Base-by-base conservation (phyloP, 2,797 vertebrate species). In the Danio albolineatus region DNA sequence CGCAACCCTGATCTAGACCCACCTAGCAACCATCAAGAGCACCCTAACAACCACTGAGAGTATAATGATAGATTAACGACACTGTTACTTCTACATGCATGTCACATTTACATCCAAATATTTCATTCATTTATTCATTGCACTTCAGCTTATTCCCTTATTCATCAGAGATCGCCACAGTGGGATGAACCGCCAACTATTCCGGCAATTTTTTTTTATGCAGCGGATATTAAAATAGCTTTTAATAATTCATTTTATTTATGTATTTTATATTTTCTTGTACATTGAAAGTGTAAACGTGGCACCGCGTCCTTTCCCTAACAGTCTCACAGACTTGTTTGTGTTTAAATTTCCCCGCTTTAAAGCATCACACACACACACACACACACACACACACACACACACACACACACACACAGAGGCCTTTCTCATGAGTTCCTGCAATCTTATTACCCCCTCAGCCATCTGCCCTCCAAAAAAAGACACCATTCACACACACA, bases 271-370 rank as follows among this genome's bases (percentile, higher is more conserved):
- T 28, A 28, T 3, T 28, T 28, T 28, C 28, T 28, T 28, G 28
- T 28, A 28, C 28, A 28, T 28, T 28, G 1, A 28, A 28, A 28
- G 3, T 28, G 28, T 28, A 28, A 28, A 3, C 28, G 1, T 3
- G 28, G 28, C 28, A 28, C 28, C 28, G 28, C 1, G 3, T 28
- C 28, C 28, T 28, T n/a, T 28, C 28, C 28, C 74, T 62, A 83
- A 71, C 41, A 71, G 78, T 80, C 74, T 78, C 78, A 43, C 88
- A 89, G 88, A 90, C 90, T 92, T 92, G 91, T 93, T 93, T 91
- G 86, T 85, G 79, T 89, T 90, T 82, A 90, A 92, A 92, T 91
- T 89, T 92, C 85, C 89, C 84, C 89, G n/a, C 87, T 91, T 91
- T 89, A 74, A 80, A 21, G 43, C n/a, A 1, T 62, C 61, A 8